Evolutionary conservation across 2,113 vertebrate genomes (phyloP), one percentile per base, ranked within the genome.

Genomic region (Sebastes fasciatus): DNA sequence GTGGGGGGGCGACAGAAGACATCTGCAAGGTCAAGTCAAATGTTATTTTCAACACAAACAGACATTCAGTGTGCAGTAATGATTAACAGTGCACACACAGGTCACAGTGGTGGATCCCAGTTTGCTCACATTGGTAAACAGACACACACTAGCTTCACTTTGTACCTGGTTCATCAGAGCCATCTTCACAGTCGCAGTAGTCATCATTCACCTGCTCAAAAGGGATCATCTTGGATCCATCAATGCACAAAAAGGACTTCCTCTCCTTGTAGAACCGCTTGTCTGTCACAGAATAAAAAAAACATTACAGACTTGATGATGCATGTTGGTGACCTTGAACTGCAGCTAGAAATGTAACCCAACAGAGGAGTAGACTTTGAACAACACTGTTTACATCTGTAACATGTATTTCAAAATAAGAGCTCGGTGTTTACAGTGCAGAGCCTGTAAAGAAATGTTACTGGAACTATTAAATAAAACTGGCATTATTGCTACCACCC

Each of bases 171-270:
- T 97, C 97, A 60, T 97, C 97, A 0, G 97, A 97, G 55, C 96
- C 97, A 66, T 97, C 97, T 4, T 88, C 93, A 85, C 97, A 97
- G 92, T 97, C 97, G 26, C 97, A 97, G 90, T 97, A 97, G 85
- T 97, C 97, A 17, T 97, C 97, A 3, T 97, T 97, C 80, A 97
- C 96, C 71, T 95, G 91, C 62, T 93, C 92, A 63, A 93, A 95
- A 0, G 93, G 94, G 63, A 95, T 93, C 40, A 95, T 82, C 71
- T 92, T 94, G 1, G 94, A 95, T 2, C 94, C 94, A 67, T 95
- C 95, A 0, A 95, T 90, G 77, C 94, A 94, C 63, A 95, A 55
- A 58, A 95, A 95, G 2, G 91, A 93, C 79, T 87, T 94, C 43
- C 86, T 94, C 90, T 95, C 95, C 76, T 82, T 92, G 89, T 95